These are phyloP conservation scores for Adineta ricciae DNA, from an alignment of 2,888 invertebrate species.

Conservation along the genomic window DNA sequence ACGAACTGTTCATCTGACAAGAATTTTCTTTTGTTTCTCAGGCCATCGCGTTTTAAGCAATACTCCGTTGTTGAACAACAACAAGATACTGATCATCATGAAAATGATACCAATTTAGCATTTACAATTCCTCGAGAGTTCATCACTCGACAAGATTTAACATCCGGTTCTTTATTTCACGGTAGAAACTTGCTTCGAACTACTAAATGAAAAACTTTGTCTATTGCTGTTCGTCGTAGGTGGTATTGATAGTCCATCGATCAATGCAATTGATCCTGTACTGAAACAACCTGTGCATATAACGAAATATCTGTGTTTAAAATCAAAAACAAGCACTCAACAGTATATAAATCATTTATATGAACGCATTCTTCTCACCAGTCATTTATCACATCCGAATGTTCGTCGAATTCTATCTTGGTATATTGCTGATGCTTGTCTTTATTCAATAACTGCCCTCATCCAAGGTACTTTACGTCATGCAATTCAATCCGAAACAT, in stretches of 20 bases:
- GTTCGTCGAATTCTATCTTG: conserved; percentile 9
- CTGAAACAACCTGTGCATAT: background rate
- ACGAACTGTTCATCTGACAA: too few relatives aligned
- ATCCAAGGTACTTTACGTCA: background rate
- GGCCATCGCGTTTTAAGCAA: background rate
- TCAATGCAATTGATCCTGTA: conserved; percentile 3
- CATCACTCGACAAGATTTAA: background rate
- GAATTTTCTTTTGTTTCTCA: too few relatives aligned
- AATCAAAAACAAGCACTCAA: conserved; percentile 4
- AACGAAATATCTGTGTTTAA: conserved; percentile 16
- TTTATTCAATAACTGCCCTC: background rate
- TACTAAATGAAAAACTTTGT: too few relatives aligned
- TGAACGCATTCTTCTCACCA: background rate
- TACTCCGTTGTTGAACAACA: background rate
- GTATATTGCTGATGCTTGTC: conserved; percentile 15
- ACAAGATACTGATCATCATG: background rate
- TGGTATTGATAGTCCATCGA: conserved; percentile 16
- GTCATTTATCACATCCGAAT: conserved; percentile 12
- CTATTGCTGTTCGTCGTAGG: background rate
- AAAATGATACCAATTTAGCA: background rate
- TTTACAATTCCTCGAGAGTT: background rate
- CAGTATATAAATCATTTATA: conserved; percentile 1
- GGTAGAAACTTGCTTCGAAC: background rate
- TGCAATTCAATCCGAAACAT: background rate
- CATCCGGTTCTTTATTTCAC: background rate